phyloP scores from a whole-genome alignment of 2,888 invertebrate species.

The Apodemia zela region DNA sequence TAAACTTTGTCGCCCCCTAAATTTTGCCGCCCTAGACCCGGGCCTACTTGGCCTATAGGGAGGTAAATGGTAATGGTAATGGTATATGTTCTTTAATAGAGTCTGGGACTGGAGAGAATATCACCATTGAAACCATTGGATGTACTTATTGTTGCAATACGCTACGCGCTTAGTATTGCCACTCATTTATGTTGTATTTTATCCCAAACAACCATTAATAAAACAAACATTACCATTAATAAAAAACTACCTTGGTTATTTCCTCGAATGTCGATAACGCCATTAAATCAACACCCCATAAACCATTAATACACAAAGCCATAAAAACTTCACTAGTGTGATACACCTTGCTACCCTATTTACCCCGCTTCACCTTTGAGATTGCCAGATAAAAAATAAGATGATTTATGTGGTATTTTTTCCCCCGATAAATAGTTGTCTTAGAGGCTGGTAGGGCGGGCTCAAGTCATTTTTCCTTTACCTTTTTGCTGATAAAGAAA shows the following conservation, averaged over 20 bases:
- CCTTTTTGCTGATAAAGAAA: constrained; percentile 70
- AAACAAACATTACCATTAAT: neutral
- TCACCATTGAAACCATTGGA: neutral
- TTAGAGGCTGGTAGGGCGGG: constrained; percentile 62
- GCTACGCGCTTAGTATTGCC: neutral
- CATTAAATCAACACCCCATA: constrained; percentile 40
- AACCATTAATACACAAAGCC: constrained; percentile 42
- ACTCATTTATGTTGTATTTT: neutral
- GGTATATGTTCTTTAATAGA: no score
- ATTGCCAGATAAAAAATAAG: constrained; percentile 65
- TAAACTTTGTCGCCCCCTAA: no score
- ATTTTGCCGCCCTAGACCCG: no score
- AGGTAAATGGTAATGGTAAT: no score
- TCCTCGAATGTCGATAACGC: constrained; percentile 19
- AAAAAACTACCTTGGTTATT: constrained; percentile 19
- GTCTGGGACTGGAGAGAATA: no score
- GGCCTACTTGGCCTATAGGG: no score
- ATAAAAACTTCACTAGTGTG: constrained; percentile 44
- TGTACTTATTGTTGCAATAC: neutral
- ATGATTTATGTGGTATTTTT: constrained; percentile 62
- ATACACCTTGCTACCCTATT: constrained; percentile 36
- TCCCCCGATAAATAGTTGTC: constrained; percentile 73
- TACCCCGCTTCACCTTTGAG: constrained; percentile 51
- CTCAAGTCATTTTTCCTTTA: constrained; percentile 61
- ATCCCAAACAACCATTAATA: neutral